A percentile compares a stretch with the other conserved stretches of the same genome.
phyloP scores from a whole-genome alignment of 2,113 vertebrate genomes.

The Athene noctua region DNA sequence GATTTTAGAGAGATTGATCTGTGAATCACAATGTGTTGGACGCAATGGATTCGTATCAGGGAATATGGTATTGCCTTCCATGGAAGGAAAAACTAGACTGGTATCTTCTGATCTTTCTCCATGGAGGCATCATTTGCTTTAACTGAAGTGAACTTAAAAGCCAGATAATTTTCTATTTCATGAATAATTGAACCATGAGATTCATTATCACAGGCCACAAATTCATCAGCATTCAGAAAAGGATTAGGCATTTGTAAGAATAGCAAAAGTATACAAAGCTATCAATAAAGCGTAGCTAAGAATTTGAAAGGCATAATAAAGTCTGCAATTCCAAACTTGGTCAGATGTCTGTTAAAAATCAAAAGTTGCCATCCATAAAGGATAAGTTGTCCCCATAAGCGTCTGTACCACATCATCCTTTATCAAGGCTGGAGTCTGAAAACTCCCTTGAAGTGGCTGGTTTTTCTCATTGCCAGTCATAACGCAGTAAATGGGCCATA shows the following conservation, averaged over 20 bases:
- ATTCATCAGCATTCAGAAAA: background rate
- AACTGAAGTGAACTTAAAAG: background rate
- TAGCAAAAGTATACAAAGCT: background rate
- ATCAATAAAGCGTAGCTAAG: background rate
- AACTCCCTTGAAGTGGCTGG: background rate
- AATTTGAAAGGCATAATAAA: background rate
- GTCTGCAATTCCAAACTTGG: background rate
- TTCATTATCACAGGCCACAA: background rate
- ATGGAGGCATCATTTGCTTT: background rate
- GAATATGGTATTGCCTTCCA: background rate
- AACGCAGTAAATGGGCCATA: background rate
- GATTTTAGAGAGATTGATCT: background rate
- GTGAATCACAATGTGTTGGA: background rate
- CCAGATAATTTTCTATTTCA: background rate
- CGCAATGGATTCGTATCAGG: background rate
- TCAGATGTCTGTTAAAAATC: background rate
- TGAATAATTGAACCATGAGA: conserved; percentile 7
- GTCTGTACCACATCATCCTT: background rate
- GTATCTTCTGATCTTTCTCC: background rate
- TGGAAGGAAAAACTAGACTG: background rate
- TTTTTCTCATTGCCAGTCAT: background rate
- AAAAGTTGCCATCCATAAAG: background rate
- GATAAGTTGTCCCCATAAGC: background rate
- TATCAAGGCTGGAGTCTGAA: background rate
- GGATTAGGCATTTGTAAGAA: background rate